A percentile compares a stretch with the other conserved stretches of the same genome.
Evolutionary conservation across 2,888 invertebrate genomes (phyloP).

Genomic region (Xanthorhoe designata): DNA sequence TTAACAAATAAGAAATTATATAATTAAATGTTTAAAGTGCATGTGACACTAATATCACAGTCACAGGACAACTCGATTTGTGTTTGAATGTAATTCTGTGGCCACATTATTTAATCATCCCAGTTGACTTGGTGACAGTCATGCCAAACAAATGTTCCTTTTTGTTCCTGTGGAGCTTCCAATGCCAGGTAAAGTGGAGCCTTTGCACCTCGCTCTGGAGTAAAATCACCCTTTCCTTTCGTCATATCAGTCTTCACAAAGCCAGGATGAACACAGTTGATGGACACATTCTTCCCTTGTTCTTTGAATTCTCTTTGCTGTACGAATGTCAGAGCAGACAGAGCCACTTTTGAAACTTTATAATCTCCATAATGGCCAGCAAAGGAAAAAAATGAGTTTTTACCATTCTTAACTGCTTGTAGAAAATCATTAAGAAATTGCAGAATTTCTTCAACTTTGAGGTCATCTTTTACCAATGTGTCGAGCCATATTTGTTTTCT

Average conservation of each 20-base stretch:
- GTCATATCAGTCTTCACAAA: slow-evolving; percentile 83
- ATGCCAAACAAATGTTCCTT: slow-evolving; percentile 81
- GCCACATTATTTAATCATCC: slow-evolving; percentile 74
- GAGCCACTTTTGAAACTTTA: slow-evolving; percentile 81
- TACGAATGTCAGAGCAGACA: slow-evolving; percentile 80
- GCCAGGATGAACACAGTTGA: slow-evolving; percentile 82
- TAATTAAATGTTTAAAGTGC: slow-evolving; percentile 76
- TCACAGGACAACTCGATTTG: slow-evolving; percentile 67
- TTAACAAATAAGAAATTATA: slow-evolving; percentile 69
- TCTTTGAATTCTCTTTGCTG: slow-evolving; percentile 78
- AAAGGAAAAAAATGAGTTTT: slow-evolving; percentile 71
- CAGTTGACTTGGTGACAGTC: slow-evolving; percentile 82
- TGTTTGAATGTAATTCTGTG: slow-evolving; percentile 55
- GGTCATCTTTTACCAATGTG: slow-evolving; percentile 72
- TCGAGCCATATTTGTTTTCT: slow-evolving; percentile 79
- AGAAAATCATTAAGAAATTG: slow-evolving; percentile 85
- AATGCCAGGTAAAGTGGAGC: slow-evolving; percentile 77
- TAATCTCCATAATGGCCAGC: slow-evolving; percentile 80
- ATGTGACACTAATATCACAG: slow-evolving; percentile 82
- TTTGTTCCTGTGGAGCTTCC: slow-evolving; percentile 76
- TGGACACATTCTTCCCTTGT: slow-evolving; percentile 78
- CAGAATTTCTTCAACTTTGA: slow-evolving; percentile 81
- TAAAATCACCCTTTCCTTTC: slow-evolving; percentile 80
- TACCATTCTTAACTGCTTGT: slow-evolving; percentile 80
- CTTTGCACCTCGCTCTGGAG: slow-evolving; percentile 74